Base-by-base conservation (phyloP, 2,113 vertebrate genomes). In the Gymnarchus niloticus region DNA sequence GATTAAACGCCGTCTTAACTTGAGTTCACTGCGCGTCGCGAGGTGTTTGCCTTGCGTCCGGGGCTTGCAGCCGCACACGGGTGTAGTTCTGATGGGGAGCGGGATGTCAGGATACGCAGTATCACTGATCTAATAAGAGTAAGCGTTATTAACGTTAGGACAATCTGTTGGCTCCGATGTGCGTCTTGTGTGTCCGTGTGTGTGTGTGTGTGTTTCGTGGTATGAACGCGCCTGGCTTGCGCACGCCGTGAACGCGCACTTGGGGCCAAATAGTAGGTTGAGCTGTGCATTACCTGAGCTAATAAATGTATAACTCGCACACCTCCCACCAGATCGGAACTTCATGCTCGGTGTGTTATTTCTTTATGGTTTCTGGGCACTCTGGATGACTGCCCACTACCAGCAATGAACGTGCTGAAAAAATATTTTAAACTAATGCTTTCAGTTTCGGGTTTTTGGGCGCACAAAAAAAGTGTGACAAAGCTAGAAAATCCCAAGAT, bases 231-330 rank as follows among this genome's bases (percentile, higher is more conserved):
- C 69, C 88, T 80, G 77, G n/a, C 81, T 87, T 65, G 87, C 81
- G 87, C 83, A 86, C 73, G 80, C 90, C 87, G 92, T 86, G 91
- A 90, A 90, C 87, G 90, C 86, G 90, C 87, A 90, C 93, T 89
- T 92, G 87, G 85, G 86, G 88, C 83, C 80, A 88, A 87, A 87
- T 84, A 83, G 86, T 87, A 84, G 81, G 84, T 87, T 90, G 85
- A 84, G 87, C 86, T 89, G 88, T 86, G 88, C 87, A 88, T 89
- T 90, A 89, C 89, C 88, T 89, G 88, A 87, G 87, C 88, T 89
- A 90, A 89, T 88, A 87, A 87, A 87, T 88, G 86, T 85, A 82
- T 87, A 84, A 78, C 84, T 87, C 19, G 82, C 65, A n/a, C 52
- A 52, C 81, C 65, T 77, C 61, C 86, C 81, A 56, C 10, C 59